Evolutionary conservation across 2,888 invertebrate genomes (phyloP).

Genomic region (Liopterus haemorrhoidalis): DNA sequence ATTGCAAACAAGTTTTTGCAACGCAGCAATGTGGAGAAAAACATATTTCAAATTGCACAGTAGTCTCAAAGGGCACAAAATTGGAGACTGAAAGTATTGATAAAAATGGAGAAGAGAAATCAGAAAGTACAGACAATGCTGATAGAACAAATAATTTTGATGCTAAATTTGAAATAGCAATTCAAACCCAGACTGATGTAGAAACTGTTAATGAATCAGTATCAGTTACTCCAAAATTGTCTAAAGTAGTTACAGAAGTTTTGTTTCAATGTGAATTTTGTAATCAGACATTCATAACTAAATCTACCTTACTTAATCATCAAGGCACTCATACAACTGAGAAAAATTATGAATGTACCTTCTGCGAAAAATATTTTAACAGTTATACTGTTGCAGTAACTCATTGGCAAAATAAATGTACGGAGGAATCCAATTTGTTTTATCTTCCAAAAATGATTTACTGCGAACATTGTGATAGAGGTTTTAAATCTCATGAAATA

Average conservation of each 20-base stretch:
- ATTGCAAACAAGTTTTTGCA: constrained; percentile 45
- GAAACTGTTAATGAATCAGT: constrained; percentile 10
- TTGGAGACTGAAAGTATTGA: no score
- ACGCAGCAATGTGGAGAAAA: constrained; percentile 28
- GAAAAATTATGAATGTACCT: constrained; percentile 46
- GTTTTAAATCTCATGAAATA: constrained; percentile 48
- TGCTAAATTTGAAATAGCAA: constrained; percentile 22
- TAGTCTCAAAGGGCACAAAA: neutral
- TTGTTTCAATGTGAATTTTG: constrained; percentile 58
- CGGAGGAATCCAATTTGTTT: constrained; percentile 46
- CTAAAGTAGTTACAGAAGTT: constrained; percentile 43
- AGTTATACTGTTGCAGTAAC: constrained; percentile 51
- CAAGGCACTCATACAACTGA: constrained; percentile 45
- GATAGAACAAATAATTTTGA: constrained; percentile 21
- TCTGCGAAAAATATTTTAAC: constrained; percentile 45
- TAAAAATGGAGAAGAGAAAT: constrained; percentile 19
- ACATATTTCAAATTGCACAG: constrained; percentile 13
- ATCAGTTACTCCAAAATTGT: constrained; percentile 18
- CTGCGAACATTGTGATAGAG: constrained; percentile 48
- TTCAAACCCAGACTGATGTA: constrained; percentile 6
- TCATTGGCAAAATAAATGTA: constrained; percentile 51
- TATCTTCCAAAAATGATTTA: constrained; percentile 46
- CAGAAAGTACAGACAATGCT: no score
- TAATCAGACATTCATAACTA: constrained; percentile 52
- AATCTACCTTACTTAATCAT: constrained; percentile 46